Base-by-base conservation (phyloP, 2,113 vertebrate genomes). In the Myocastor coypus region DNA sequence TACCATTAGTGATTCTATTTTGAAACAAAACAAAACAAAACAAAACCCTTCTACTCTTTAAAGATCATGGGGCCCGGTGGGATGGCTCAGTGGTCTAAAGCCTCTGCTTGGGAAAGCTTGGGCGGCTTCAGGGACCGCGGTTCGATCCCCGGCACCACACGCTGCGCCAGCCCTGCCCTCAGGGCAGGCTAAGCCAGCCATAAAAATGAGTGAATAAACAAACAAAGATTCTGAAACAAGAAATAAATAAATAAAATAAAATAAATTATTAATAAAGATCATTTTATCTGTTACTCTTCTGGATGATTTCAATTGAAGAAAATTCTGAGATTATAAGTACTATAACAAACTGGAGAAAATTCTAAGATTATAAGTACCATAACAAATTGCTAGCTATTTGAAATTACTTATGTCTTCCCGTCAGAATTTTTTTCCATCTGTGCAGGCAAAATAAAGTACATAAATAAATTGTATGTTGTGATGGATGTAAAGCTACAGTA, bases 271-370 rank as follows among this genome's bases (percentile, higher is more conserved):
- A n/a, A n/a, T n/a, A n/a, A n/a, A n/a, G n/a, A n/a, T n/a, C n/a
- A n/a, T 80, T 52, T 55, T 34, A 55, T 32, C 40, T 80, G 17
- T 80, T 52, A 55, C 8, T 80, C 11, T 85, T 83, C 78, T 73
- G 17, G 50, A 81, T 93, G 37, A 75, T 93, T 96, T 94, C 89
- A 92, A 63, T n/a, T 83, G 66, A 89, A 61, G 78, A 83, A 96
- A 89, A 80, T 84, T n/a, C 68, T 75, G 46, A 86, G n/a, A 86
- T 92, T 83, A 32, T 78, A 90, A 66, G 28, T 69, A 19, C 9
- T 78, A 34, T 68, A 81, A 73, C 12, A 95, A 91, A 83, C 68
- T n/a, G 32, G 84, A 68, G 75, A 87, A 95, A 88, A 81, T 78
- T 30, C 68, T 75, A 37, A 85, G 34, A 91, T 92, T 86, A 28